Evolutionary conservation across 2,797 vertebrate genomes (phyloP).

Genomic region (Scolopax rusticola): DNA sequence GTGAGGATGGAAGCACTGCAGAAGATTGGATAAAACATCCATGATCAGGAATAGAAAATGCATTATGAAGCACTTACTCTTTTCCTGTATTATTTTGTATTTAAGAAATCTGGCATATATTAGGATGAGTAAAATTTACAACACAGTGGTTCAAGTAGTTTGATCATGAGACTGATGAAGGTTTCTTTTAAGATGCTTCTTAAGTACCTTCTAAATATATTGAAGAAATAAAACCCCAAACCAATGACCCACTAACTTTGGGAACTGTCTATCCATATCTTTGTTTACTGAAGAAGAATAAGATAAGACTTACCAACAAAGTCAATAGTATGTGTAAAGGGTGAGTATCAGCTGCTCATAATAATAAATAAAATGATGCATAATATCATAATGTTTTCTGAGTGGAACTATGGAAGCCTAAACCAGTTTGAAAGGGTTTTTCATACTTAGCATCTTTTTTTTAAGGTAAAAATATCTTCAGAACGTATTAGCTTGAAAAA

Average conservation of each 20-base stretch:
- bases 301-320: not conserved
- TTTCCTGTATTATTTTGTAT: not conserved
- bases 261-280: not conserved
- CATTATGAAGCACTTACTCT: not conserved
- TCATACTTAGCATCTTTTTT: not conserved
- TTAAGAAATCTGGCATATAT: not conserved
- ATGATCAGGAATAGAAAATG: not conserved
- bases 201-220: not conserved
- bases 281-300: not conserved
- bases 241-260: not conserved
- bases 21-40: not conserved
- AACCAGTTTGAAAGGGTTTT: not conserved
- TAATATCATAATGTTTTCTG: not conserved
- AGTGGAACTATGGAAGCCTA: not conserved
- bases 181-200: not conserved
- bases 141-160: not conserved
- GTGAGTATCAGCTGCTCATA: not conserved
- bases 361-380: not conserved
- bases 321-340: not conserved
- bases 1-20: not conserved
- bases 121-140: not conserved
- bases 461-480: not conserved
- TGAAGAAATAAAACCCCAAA: fast-evolving
- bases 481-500: not conserved
- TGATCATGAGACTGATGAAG: not conserved